Evolutionary conservation across 2,888 invertebrate species (phyloP).

Genomic region (Eupithecia subumbrata): DNA sequence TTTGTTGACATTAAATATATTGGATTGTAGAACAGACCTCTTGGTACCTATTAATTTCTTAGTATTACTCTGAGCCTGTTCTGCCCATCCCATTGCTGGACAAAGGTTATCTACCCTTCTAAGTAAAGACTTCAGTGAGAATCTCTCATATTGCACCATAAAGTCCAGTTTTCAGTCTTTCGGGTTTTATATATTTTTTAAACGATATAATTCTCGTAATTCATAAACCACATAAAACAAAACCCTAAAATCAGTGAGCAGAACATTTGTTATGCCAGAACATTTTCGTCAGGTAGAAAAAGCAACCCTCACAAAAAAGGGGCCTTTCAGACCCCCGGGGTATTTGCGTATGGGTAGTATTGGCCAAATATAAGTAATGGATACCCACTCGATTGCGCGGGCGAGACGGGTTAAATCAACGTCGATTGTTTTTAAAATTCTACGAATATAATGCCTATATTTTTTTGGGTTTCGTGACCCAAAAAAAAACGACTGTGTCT

Average conservation of each 20-base stretch:
- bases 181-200: no score
- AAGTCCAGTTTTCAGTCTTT: no score
- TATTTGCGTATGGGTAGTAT: slow-evolving; percentile 20
- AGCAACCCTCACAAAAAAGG: slow-evolving; percentile 4
- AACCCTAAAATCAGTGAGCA: slow-evolving; percentile 2
- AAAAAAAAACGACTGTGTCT: background rate
- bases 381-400: slow-evolving; percentile 28
- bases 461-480: background rate
- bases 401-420: slow-evolving; percentile 22
- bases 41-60: background rate
- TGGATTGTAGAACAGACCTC: no score
- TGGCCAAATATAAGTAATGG: slow-evolving; percentile 34
- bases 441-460: background rate
- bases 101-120: no score
- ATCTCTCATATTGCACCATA: no score
- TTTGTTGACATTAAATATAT: no score
- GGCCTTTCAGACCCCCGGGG: slow-evolving; percentile 15
- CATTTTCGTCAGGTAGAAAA: slow-evolving; percentile 6
- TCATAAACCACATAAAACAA: background rate
- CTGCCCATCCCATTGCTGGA: no score
- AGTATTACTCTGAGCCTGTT: no score
- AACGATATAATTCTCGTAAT: background rate
- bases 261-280: background rate
- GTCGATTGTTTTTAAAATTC: background rate
- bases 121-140: no score